Conservation (phyloP, 2,113 vertebrate species). For the Sterrhoptilus dennistouni region DNA sequence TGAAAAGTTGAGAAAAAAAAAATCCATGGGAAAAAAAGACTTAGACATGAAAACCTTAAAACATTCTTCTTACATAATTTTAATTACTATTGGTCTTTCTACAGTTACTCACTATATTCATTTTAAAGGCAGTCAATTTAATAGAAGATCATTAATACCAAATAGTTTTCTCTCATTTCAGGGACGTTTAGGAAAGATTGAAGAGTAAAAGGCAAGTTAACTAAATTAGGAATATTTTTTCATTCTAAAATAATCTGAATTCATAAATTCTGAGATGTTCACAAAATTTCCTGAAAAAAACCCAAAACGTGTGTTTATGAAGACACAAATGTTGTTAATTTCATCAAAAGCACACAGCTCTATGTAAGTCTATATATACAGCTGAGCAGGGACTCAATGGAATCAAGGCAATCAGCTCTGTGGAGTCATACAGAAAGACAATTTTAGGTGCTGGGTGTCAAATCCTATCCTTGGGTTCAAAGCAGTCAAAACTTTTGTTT, state of each 20-base stretch:
- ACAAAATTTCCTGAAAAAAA: background rate
- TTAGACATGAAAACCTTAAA: background rate
- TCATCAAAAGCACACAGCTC: background rate
- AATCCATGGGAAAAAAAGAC: background rate
- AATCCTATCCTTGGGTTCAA: background rate
- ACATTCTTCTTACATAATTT: background rate
- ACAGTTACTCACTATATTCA: background rate
- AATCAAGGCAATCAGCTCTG: background rate
- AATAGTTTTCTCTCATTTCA: background rate
- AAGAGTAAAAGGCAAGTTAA: background rate
- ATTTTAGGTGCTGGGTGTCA: background rate
- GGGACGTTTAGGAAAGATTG: background rate
- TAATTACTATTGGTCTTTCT: background rate
- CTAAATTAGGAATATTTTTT: background rate
- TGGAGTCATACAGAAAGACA: background rate
- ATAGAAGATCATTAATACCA: background rate
- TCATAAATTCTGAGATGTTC: background rate
- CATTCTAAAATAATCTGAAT: background rate
- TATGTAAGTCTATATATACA: background rate
- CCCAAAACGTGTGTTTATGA: background rate
- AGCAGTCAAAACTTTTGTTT: background rate
- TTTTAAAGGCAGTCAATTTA: background rate
- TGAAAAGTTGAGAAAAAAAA: background rate
- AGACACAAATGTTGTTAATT: background rate
- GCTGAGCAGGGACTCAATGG: background rate